Base-by-base conservation (phyloP, 2,113 vertebrate genomes). In the Leucoraja erinaceus region DNA sequence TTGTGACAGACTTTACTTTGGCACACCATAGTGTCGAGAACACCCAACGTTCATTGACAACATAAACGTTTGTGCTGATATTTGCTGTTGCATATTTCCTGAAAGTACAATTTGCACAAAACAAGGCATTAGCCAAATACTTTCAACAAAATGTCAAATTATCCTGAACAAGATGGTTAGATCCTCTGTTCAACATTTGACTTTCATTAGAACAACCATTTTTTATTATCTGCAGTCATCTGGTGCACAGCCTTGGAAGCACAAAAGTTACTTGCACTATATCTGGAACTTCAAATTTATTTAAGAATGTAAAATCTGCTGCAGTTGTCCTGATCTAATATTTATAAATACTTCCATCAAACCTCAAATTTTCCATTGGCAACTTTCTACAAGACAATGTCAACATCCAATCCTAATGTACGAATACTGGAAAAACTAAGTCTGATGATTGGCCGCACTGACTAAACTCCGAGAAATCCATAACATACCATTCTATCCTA, bases 11-110 rank as follows among this genome's bases (percentile, higher is more conserved):
- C 93, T 95, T 96, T 76, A 95, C 97, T 20, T 98, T 98, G 7
- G 98, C 95, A 92, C 98, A 99, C 98, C 99, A 99, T 72, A 98
- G 94, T 94, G 98, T 94, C 0, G 99, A 99, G 95, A 98, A 99
- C 66, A 99, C 97, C 99, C 99, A 99, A 22, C 96, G 96, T 90
- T 98, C 95, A 93, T 99, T 99, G 93, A 99, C 98, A 93, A 97
- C 97, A 31, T 97, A 99, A 79, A 99, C 90, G 96, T 99, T 99
- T 95, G 99, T 97, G 0, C 96, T 96, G 66, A 98, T 76, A 31
- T 98, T 98, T 63, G 93, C 90, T 6, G 31, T 78, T 70, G 95
- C 77, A 38, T 95, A 93, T 0, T 94, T 33, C 31, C 97, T 97
- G 94, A 28, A 78, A 31, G 28, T 68, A 92, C 88, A 81, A 76